Conservation (phyloP, 2,888 invertebrate genomes). For the Caenorhabditis macrosperma region DNA sequence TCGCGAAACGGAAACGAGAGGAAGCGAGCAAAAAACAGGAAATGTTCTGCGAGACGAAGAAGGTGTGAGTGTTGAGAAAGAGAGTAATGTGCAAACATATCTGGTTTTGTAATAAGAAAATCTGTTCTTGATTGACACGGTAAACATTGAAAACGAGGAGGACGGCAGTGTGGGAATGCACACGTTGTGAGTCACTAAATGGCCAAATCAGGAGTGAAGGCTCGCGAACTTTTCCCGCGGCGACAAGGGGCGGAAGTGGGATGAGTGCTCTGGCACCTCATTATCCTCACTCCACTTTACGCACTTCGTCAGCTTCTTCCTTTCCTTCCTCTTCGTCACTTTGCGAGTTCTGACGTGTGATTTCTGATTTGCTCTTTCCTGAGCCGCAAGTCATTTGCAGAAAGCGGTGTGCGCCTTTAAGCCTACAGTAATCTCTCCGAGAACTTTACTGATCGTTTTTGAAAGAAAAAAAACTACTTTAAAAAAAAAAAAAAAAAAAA, state of each 20-base stretch:
- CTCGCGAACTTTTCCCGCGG: not conserved
- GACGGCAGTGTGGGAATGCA: not conserved
- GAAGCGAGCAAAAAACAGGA: constrained; percentile 5
- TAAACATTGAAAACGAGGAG: not conserved
- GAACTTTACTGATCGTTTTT: too few relatives aligned
- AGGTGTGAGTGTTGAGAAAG: not conserved
- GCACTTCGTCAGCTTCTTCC: constrained; percentile 6
- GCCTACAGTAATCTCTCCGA: too few relatives aligned
- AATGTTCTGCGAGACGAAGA: constrained; percentile 1
- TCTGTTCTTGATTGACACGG: not conserved
- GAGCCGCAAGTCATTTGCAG: too few relatives aligned
- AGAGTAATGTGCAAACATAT: not conserved
- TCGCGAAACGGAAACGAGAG: not conserved
- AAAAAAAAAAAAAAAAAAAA: too few relatives aligned
- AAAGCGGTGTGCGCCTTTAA: too few relatives aligned
- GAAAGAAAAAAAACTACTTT: too few relatives aligned
- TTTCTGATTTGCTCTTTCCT: not conserved
- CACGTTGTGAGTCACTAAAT: constrained; percentile 7
- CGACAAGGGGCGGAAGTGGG: constrained; percentile 1
- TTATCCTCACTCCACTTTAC: constrained; percentile 29
- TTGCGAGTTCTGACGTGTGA: not conserved
- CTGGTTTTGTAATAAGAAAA: too few relatives aligned
- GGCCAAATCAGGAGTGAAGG: constrained; percentile 29
- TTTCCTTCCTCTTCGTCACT: not conserved
- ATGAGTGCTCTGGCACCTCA: constrained; percentile 42